These are phyloP conservation scores for Lordiphosa stackelbergi DNA, from an alignment of 1,140 invertebrate species.

Conservation along the genomic window DNA sequence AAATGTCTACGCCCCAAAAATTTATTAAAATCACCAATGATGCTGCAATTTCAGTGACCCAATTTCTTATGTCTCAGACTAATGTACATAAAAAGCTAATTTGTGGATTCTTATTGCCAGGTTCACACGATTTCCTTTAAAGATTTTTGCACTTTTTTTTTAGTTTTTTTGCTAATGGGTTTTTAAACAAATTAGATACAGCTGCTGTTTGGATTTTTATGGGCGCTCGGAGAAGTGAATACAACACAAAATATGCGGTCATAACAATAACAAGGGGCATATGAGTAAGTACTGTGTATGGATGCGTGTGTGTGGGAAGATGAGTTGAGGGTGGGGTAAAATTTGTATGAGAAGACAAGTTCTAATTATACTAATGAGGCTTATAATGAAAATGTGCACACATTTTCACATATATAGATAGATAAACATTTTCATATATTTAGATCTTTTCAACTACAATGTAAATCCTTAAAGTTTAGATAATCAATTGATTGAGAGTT, in stretches of 20 bases:
- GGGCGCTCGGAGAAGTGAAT: conserved; percentile 29
- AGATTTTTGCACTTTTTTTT: conserved; percentile 50
- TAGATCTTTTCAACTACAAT: no score
- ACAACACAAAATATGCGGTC: conserved; percentile 22
- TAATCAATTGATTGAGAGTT: no score
- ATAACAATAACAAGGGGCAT: conserved; percentile 34
- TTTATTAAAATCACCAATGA: conserved; percentile 52
- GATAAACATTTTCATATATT: no score
- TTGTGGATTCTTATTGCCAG: conserved; percentile 1
- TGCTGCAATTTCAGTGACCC: conserved; percentile 58
- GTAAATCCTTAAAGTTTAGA: no score
- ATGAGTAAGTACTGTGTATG: conserved; percentile 10
- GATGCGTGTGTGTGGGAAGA: conserved; percentile 52
- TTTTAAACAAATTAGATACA: conserved; percentile 62
- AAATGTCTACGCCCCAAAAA: conserved; percentile 42
- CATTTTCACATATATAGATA: no score
- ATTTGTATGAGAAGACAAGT: not conserved
- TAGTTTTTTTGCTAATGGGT: conserved; percentile 41
- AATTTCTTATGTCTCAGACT: conserved; percentile 14
- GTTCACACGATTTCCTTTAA: conserved; percentile 52
- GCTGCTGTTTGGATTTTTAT: conserved; percentile 53
- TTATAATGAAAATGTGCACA: no score
- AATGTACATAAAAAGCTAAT: conserved; percentile 41
- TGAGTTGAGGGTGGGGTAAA: conserved; percentile 35
- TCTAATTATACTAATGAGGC: no score